Percentiles rank a stretch among this genome's conserved stretches.
phyloP scores from a whole-genome alignment of 2,113 vertebrate genomes.

The Odocoileus hemionus region DNA sequence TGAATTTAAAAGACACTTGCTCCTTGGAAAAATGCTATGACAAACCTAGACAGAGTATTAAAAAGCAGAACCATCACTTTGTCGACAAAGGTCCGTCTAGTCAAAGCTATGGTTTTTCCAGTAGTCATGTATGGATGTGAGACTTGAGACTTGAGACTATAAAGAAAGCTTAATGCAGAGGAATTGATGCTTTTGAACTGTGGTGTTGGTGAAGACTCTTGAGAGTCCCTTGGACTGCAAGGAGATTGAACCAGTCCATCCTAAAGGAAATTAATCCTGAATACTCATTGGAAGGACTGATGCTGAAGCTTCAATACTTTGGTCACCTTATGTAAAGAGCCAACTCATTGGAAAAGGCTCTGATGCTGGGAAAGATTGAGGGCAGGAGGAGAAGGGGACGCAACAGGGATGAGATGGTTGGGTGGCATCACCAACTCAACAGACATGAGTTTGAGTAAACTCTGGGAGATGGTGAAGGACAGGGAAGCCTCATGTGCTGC shows the following conservation, averaged over 20 bases:
- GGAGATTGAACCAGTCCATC: not conserved
- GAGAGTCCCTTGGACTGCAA: not conserved
- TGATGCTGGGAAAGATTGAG: not conserved
- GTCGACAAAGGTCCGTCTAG: not conserved
- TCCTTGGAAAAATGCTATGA: not conserved
- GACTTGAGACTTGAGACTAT: not conserved
- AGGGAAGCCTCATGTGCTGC: not conserved
- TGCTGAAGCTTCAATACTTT: not conserved
- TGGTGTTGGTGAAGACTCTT: not conserved
- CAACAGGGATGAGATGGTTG: not conserved
- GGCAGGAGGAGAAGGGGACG: not conserved
- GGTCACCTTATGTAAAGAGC: not conserved
- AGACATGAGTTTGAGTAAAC: not conserved
- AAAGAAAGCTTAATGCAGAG: not conserved
- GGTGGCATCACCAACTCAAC: not conserved
- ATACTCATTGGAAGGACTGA: not conserved
- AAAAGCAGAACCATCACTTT: not conserved
- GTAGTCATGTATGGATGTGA: not conserved
- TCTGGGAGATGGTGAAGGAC: not conserved
- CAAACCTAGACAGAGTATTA: not conserved
- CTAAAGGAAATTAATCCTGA: not conserved
- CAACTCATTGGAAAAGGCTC: not conserved
- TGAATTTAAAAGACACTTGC: not conserved
- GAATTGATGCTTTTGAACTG: not conserved
- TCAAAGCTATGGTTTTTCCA: not conserved